phyloP scores from a whole-genome alignment of 2,797 vertebrate genomes.

The Meriones psammophilus region DNA sequence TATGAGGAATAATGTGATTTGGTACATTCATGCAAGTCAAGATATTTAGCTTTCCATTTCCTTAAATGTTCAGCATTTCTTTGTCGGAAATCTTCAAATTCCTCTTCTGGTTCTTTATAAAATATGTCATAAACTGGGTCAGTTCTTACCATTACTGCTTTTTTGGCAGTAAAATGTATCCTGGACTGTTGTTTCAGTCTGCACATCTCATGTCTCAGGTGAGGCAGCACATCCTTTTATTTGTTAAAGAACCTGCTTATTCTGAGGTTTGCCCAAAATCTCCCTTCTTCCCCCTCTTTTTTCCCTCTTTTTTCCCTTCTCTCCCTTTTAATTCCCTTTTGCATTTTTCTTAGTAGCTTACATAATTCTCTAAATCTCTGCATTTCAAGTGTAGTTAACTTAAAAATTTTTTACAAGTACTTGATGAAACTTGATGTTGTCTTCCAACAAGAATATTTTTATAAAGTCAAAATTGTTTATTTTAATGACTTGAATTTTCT shows the following conservation, averaged over 20 bases:
- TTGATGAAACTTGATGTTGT: neutral
- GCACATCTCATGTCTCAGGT: neutral
- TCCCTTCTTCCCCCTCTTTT: neutral
- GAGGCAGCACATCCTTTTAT: neutral
- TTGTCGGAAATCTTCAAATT: neutral
- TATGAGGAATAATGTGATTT: neutral
- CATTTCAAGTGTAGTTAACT: neutral
- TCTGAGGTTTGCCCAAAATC: neutral
- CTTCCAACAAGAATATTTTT: slow-evolving; percentile 26
- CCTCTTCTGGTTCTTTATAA: neutral
- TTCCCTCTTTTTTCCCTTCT: neutral
- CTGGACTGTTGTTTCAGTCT: neutral
- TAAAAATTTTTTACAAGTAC: neutral
- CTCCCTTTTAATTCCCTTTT: neutral
- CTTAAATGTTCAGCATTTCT: neutral
- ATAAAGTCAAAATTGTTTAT: slow-evolving; percentile 49
- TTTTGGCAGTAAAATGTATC: neutral
- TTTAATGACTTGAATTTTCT: slow-evolving; percentile 58
- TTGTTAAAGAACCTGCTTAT: slow-evolving; percentile 28
- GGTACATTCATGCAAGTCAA: neutral
- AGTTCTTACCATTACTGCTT: neutral
- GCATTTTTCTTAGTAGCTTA: slow-evolving; percentile 40
- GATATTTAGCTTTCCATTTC: neutral
- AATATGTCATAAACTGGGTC: neutral
- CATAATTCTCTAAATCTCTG: neutral